Evolutionary conservation across 2,797 vertebrate genomes (phyloP).

Genomic region (Intellagama lesueurii): DNA sequence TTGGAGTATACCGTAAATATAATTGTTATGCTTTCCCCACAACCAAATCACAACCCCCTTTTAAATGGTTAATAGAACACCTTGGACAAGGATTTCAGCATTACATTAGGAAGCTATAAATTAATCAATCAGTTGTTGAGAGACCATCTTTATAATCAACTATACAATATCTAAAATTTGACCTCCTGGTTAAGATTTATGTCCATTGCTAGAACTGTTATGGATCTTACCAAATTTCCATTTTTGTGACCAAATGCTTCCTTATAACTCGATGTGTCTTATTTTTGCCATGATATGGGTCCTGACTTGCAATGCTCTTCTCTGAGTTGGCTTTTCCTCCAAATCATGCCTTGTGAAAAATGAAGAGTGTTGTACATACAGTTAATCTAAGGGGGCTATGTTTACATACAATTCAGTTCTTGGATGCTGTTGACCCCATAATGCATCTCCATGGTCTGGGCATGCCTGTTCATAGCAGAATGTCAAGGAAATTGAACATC

Average conservation of each 20-base stretch:
- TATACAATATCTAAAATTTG: not conserved
- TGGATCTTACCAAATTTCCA: constrained; percentile 10
- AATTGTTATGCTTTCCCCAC: constrained; percentile 15
- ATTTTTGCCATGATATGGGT: not conserved
- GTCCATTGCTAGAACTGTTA: not conserved
- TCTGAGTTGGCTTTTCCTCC: not conserved
- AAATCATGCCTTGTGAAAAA: not conserved
- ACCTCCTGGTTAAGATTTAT: constrained; percentile 1
- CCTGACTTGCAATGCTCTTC: not conserved
- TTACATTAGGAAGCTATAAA: not conserved
- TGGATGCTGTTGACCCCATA: not conserved
- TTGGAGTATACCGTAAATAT: not conserved
- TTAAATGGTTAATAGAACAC: constrained; percentile 5
- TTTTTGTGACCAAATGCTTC: not conserved
- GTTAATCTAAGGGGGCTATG: not conserved
- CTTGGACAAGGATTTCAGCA: constrained; percentile 25
- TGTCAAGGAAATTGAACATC: not conserved
- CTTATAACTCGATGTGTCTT: not conserved
- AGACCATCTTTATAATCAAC: not conserved
- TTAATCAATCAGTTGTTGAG: not conserved
- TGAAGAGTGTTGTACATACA: not conserved
- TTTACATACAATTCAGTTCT: not conserved
- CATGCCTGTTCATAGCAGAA: not conserved
- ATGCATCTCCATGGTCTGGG: no score
- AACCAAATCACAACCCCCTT: constrained; percentile 21